These are phyloP conservation scores for Cyaniris semiargus DNA, from an alignment of 2,888 invertebrate species.

Conservation along the genomic window DNA sequence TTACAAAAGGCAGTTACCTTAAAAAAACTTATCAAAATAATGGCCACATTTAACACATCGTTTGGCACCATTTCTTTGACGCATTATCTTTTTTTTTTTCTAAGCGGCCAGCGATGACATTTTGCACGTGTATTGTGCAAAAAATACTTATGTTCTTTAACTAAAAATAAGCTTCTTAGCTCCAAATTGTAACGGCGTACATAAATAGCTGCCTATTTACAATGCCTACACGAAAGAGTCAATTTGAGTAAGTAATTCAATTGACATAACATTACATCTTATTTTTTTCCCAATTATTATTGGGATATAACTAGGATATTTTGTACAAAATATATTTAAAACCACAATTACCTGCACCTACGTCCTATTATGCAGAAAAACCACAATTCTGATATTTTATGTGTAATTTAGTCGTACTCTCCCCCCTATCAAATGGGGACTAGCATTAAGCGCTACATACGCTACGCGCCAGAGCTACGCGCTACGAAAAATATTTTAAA, in stretches of 20 bases:
- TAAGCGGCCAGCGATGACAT: not conserved
- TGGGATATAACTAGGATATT: too few species aligned
- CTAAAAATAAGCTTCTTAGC: not conserved
- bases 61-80: constrained; percentile 58
- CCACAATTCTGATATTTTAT: not conserved
- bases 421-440: not conserved
- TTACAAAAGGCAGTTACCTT: constrained; percentile 15
- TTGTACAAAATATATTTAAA: too few species aligned
- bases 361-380: not conserved
- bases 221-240: not conserved
- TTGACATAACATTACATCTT: too few species aligned
- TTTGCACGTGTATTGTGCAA: constrained; percentile 13
- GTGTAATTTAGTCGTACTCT: not conserved
- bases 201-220: not conserved
- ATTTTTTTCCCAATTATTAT: too few species aligned
- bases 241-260: not conserved
- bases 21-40: constrained; percentile 60
- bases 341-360: too few species aligned
- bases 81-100: constrained; percentile 23
- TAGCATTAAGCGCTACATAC: not conserved
- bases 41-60: constrained; percentile 63
- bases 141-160: not conserved
- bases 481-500: not conserved
- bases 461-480: not conserved
- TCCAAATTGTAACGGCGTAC: not conserved